Evolutionary conservation across 1,140 invertebrate species (phyloP), one percentile per base, ranked within the genome.

Genomic region (Antheraea mylitta): DNA sequence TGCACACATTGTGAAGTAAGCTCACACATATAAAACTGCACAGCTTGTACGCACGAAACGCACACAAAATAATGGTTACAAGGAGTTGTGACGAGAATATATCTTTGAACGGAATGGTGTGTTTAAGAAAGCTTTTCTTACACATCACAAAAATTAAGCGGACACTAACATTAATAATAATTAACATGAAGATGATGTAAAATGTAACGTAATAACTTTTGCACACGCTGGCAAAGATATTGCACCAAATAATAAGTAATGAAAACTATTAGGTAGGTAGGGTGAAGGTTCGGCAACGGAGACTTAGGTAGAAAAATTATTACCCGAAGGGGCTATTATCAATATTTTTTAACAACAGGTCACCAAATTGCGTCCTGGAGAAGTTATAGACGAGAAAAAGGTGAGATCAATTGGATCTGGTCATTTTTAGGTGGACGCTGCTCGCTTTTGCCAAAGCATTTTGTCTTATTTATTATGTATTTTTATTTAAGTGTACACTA

Each of bases 381-480:
- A 98, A 95, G 96, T 98, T 92, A 87, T 97, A 93, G 97, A 98
- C 93, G 97, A 98, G 87, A 96, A 95, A 94, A 97, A 97, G 97
- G 97, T 98, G 96, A 98, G 96, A 89, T 83, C 80, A 81, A 82
- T 83, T 90, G 87, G 86, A 81, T 87, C 87, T 89, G 85, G 82
- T 83, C 86, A 80, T 70, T 86, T 90, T 85, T 89, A 92, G 86
- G 86, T 87, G 87, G 88, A 86, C 83, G 88, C 83, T 88, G 82
- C 84, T 92, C 83, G 90, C 88, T 92, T 90, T 83, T 85, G 87
- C 89, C 87, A 86, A 89, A 90, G 88, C 89, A 91, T 90, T 91
- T 88, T 90, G 78, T 81, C 75, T 84, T 83, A 81, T 79, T 67
- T 74, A 80, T 82, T 86, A 69, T 73, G 76, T 30, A 30, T 30